These are phyloP conservation scores for Drosophila vallismaia DNA, from an alignment of 2,888 invertebrate species.

Conservation along the genomic window DNA sequence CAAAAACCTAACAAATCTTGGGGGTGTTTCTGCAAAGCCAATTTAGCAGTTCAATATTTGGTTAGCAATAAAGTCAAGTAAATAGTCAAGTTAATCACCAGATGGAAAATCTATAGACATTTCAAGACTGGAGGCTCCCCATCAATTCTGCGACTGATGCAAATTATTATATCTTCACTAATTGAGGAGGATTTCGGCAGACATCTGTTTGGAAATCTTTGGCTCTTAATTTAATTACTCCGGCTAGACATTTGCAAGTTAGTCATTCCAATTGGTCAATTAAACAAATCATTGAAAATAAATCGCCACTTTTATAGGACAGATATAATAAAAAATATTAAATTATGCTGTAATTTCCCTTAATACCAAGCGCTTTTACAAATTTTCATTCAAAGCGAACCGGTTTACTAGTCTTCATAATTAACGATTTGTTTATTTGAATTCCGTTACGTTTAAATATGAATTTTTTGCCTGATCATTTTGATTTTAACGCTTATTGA, in stretches of 20 bases:
- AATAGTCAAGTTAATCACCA: slow-evolving; percentile 38
- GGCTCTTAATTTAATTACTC: slow-evolving; percentile 27
- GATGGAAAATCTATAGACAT: slow-evolving; percentile 1
- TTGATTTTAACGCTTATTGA: slow-evolving; percentile 2
- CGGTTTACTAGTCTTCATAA: slow-evolving; percentile 3
- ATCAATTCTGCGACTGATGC: not conserved
- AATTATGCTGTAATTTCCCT: not conserved
- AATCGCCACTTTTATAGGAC: not conserved
- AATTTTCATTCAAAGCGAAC: slow-evolving; percentile 1
- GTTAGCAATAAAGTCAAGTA: slow-evolving; percentile 21
- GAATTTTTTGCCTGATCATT: slow-evolving; percentile 2
- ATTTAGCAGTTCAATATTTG: slow-evolving; percentile 12
- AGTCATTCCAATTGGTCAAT: slow-evolving; percentile 1
- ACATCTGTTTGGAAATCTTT: slow-evolving; percentile 33
- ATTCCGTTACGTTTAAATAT: slow-evolving; percentile 12
- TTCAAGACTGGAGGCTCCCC: slow-evolving; percentile 6
- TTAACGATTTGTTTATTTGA: slow-evolving; percentile 15
- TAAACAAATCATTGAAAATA: slow-evolving; percentile 1
- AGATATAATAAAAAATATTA: not conserved
- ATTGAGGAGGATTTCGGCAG: slow-evolving; percentile 28
- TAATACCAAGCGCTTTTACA: not conserved
- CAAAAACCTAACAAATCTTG: slow-evolving; percentile 3
- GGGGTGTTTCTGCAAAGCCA: slow-evolving; percentile 39
- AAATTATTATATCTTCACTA: slow-evolving; percentile 46
- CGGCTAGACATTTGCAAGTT: slow-evolving; percentile 19